These are phyloP conservation scores for Drosophila punjabiensis DNA, from an alignment of 1,140 invertebrate genomes.

Conservation along the genomic window DNA sequence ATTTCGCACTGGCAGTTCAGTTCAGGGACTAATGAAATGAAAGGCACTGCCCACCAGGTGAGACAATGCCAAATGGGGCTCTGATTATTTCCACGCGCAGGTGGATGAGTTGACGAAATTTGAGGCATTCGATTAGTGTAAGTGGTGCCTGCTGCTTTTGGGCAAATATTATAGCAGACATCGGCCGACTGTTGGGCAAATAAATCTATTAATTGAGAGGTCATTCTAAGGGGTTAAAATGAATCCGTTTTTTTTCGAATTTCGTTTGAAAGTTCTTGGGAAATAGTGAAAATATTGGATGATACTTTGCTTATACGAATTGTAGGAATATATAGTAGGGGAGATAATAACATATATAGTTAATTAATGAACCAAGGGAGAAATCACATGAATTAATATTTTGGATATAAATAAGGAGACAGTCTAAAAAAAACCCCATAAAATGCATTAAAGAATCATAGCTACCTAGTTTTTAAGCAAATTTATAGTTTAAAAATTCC, in stretches of 20 bases:
- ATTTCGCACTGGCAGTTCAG: slow-evolving; percentile 34
- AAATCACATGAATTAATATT: accelerated
- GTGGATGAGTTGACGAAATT: slow-evolving; percentile 63
- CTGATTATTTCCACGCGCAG: slow-evolving; percentile 26
- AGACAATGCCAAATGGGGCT: slow-evolving; percentile 20
- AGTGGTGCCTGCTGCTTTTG: slow-evolving; percentile 37
- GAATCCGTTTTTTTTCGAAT: background rate
- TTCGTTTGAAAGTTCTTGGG: background rate
- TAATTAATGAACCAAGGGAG: background rate
- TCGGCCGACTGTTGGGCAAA: slow-evolving; percentile 4
- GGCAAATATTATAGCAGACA: slow-evolving; percentile 36
- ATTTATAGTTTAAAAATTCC: background rate
- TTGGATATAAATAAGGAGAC: background rate
- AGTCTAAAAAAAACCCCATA: background rate
- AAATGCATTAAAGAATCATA: background rate
- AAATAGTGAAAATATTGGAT: no score
- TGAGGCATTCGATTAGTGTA: slow-evolving; percentile 54
- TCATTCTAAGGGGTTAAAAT: slow-evolving; percentile 8
- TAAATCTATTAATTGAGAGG: slow-evolving; percentile 18
- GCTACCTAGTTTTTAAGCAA: background rate
- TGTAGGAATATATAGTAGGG: no score
- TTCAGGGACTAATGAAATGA: slow-evolving; percentile 50
- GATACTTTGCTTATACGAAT: background rate
- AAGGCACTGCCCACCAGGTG: slow-evolving; percentile 3
- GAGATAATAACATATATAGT: background rate